These are phyloP conservation scores for Epizoanthus scotinus DNA, from an alignment of 92 coral and sea anemone species.

Conservation along the genomic window DNA sequence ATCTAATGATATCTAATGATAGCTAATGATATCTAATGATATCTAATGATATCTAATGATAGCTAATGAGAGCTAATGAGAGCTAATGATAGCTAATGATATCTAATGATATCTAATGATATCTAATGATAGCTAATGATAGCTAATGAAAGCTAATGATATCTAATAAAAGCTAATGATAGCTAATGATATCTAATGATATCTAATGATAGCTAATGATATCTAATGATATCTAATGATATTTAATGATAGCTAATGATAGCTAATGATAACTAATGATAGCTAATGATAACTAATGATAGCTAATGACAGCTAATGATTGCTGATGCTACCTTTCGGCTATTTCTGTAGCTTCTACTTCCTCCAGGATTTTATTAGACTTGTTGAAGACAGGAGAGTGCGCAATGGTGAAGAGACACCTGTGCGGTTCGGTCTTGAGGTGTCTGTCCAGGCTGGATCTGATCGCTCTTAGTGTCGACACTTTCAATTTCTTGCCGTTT, in stretches of 20 bases:
- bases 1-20: too few relatives aligned
- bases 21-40: neutral
- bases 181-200: too few relatives aligned
- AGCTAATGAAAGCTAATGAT: neutral
- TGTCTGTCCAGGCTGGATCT: slow-evolving; percentile 83
- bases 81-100: neutral
- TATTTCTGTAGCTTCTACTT: slow-evolving; percentile 53
- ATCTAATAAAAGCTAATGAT: too few relatives aligned
- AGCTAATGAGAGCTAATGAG: too few relatives aligned
- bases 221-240: too few relatives aligned
- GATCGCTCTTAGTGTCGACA: slow-evolving; percentile 75
- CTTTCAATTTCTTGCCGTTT: slow-evolving; percentile 74
- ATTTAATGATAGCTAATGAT: too few relatives aligned
- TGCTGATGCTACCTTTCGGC: slow-evolving; percentile 53
- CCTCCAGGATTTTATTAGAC: slow-evolving; percentile 48
- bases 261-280: too few relatives aligned
- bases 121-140: too few relatives aligned
- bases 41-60: slow-evolving; percentile 8
- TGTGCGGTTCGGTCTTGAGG: slow-evolving; percentile 63
- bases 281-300: too few relatives aligned
- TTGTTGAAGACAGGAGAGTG: slow-evolving; percentile 46
- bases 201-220: too few relatives aligned
- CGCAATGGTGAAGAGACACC: slow-evolving; percentile 67
- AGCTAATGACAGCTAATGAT: too few relatives aligned
- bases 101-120: slow-evolving; percentile 8